Conservation (phyloP, 2,888 invertebrate species). For the Diachrysia chrysitis region DNA sequence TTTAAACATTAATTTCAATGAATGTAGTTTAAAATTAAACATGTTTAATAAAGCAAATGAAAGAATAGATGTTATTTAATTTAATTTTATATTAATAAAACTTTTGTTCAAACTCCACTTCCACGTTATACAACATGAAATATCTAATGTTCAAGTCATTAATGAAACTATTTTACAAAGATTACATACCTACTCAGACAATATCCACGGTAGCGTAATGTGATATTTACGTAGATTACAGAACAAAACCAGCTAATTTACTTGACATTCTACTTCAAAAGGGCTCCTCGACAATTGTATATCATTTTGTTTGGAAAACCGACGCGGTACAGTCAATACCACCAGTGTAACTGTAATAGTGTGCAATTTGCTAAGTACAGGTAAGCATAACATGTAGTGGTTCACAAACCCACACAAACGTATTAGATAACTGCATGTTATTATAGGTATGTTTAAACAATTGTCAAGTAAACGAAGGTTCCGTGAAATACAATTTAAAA, state of each 20-base stretch:
- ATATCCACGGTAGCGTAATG: conserved; percentile 45
- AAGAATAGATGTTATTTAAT: neutral
- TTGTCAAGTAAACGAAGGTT: conserved; percentile 12
- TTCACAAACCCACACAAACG: conserved; percentile 23
- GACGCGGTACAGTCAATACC: conserved; percentile 48
- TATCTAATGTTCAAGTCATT: no score
- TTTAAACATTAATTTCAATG: neutral
- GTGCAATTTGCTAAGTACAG: conserved; percentile 65
- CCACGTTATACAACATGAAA: no score
- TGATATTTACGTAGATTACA: conserved; percentile 69
- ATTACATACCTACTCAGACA: conserved; percentile 4
- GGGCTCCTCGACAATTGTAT: conserved; percentile 74
- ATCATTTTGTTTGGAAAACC: conserved; percentile 67
- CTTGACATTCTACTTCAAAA: conserved; percentile 79
- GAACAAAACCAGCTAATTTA: conserved; percentile 71
- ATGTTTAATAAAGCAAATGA: neutral
- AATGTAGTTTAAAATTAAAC: neutral
- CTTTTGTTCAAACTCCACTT: no score
- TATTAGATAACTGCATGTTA: conserved; percentile 45
- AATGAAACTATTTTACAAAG: conserved; percentile 5
- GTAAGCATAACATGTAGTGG: conserved; percentile 10
- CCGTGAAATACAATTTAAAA: neutral
- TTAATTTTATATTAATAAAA: no score
- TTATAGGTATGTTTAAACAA: conserved; percentile 17
- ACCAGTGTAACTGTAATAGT: conserved; percentile 52